A percentile compares a stretch with the other conserved stretches of the same genome.
Conservation (phyloP, 2,113 vertebrate genomes). For the Toxotes jaculatrix region DNA sequence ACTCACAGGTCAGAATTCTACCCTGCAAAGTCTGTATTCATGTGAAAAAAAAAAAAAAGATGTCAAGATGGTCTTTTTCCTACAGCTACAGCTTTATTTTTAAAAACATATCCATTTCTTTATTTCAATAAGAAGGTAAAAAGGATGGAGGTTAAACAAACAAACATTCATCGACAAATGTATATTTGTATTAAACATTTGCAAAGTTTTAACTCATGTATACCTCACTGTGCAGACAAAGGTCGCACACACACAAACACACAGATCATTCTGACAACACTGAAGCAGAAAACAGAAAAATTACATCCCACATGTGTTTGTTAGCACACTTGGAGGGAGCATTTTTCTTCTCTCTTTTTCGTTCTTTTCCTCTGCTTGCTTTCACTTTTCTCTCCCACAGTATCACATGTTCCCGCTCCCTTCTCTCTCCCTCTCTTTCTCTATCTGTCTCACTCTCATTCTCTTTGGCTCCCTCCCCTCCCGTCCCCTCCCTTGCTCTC, state of each 20-base stretch:
- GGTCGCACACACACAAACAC: background rate
- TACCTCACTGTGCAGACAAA: too few relatives aligned
- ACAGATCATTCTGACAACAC: conserved; percentile 15
- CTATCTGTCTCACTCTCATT: conserved; percentile 40
- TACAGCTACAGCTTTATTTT: too few relatives aligned
- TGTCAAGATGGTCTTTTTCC: background rate
- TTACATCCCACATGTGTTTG: conserved; percentile 26
- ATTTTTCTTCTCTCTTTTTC: conserved; percentile 26
- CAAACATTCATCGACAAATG: too few relatives aligned
- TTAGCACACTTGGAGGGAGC: conserved; percentile 13
- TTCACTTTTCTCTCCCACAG: conserved; percentile 19
- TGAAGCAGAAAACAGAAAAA: conserved; percentile 20
- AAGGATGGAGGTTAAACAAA: too few relatives aligned
- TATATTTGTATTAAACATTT: too few relatives aligned
- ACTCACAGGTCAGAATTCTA: too few relatives aligned
- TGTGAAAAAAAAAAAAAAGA: background rate
- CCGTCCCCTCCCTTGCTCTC: background rate
- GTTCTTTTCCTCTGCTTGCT: conserved; percentile 29
- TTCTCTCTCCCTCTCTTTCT: conserved; percentile 17
- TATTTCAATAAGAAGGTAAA: too few relatives aligned
- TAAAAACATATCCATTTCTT: too few relatives aligned
- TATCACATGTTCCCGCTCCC: conserved; percentile 23
- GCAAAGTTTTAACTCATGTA: too few relatives aligned
- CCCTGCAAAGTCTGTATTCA: too few relatives aligned
- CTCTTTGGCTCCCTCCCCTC: conserved; percentile 3